Evolutionary conservation across 2,113 vertebrate species (phyloP).

Genomic region (Leucosticte australis): DNA sequence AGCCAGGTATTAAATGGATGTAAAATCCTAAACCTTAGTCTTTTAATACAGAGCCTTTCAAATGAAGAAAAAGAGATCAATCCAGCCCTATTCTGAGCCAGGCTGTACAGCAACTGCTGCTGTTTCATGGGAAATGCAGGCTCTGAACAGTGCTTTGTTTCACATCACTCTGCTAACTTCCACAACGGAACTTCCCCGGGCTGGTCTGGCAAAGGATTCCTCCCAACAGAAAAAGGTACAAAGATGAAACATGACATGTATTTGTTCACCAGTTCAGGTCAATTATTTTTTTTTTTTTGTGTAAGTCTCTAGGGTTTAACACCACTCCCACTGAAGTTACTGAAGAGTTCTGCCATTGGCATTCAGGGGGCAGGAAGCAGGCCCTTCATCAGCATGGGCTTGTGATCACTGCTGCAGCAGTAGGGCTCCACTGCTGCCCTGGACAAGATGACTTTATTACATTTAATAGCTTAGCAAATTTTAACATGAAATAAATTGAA

Average conservation of each 20-base stretch:
- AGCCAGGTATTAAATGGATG: slow-evolving; percentile 47
- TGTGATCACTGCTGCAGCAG: not conserved
- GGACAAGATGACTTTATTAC: not conserved
- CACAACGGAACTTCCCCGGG: fast-evolving
- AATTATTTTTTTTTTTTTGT: not conserved
- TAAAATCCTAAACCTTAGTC: slow-evolving; percentile 56
- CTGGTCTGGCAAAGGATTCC: not conserved
- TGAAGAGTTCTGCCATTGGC: not conserved
- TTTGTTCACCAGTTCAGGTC: not conserved
- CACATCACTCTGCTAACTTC: not conserved
- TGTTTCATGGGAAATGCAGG: not conserved
- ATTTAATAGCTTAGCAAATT: not conserved
- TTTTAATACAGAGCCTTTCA: slow-evolving; percentile 46
- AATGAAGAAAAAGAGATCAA: slow-evolving; percentile 53
- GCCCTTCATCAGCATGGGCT: not conserved
- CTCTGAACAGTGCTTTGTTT: not conserved
- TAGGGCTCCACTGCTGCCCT: not conserved
- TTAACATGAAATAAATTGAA: not conserved
- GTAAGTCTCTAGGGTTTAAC: not conserved
- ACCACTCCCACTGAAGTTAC: not conserved
- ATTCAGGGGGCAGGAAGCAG: fast-evolving
- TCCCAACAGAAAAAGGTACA: not conserved
- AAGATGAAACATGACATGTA: not conserved
- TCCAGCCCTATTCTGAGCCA: not conserved
- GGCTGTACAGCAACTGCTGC: not conserved